A percentile compares a stretch with the other conserved stretches of the same genome.
These are phyloP conservation scores for Phyllostomus discolor DNA, from an alignment of 2,113 vertebrate species.

Conservation along the genomic window DNA sequence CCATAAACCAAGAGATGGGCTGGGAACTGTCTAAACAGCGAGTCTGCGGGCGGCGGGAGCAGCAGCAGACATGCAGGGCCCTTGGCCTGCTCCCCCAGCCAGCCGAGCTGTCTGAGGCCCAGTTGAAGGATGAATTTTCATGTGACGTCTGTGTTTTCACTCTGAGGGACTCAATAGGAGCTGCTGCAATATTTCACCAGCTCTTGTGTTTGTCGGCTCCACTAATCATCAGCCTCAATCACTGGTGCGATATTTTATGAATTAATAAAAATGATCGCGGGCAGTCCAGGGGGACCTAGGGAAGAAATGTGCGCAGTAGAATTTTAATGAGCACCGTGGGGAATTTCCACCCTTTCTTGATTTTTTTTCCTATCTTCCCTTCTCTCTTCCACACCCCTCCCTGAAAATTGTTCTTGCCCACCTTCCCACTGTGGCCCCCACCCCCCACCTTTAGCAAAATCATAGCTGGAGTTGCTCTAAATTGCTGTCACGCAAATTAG, in stretches of 20 bases:
- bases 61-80: neutral
- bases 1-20: neutral
- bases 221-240: conserved; percentile 82
- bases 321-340: conserved; percentile 86
- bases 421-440: too few species aligned
- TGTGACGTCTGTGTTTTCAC: conserved; percentile 57
- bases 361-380: conserved; percentile 19
- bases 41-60: neutral
- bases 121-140: conserved; percentile 80
- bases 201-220: conserved; percentile 83
- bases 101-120: neutral
- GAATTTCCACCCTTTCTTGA: conserved; percentile 77
- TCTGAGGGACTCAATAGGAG: neutral
- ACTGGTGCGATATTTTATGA: conserved; percentile 81
- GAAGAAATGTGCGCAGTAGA: conserved; percentile 74
- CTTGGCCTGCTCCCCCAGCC: neutral
- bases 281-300: conserved; percentile 70
- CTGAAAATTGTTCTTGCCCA: neutral
- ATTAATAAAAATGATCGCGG: conserved; percentile 86
- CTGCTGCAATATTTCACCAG: conserved; percentile 81
- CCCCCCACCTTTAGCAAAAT: neutral
- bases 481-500: conserved; percentile 83
- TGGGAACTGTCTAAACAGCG: neutral
- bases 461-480: conserved; percentile 70
- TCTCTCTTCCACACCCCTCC: neutral